Evolutionary conservation across 2,113 vertebrate genomes (phyloP).

Genomic region (Actenoides hombroni): DNA sequence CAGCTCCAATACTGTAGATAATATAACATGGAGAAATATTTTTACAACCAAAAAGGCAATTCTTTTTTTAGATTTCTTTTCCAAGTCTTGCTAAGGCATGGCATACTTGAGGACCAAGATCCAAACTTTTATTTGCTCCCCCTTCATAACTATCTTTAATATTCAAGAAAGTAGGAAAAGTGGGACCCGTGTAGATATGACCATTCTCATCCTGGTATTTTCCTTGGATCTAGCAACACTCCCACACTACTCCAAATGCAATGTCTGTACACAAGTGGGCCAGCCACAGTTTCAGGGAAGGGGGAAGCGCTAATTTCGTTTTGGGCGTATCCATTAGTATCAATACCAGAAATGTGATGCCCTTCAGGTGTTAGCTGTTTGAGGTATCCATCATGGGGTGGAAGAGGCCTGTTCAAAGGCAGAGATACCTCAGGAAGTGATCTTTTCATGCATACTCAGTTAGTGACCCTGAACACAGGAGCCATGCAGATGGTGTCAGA

Average conservation of each 20-base stretch:
- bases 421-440: slow-evolving; percentile 34
- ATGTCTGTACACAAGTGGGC: fast-evolving
- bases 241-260: background rate
- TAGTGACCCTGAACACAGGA: slow-evolving; percentile 56
- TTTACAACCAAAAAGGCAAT: background rate
- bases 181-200: fast-evolving
- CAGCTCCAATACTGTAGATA: background rate
- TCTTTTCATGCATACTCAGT: background rate
- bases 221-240: background rate
- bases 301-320: background rate
- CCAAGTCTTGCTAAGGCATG: background rate
- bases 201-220: background rate
- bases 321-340: background rate
- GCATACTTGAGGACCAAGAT: background rate
- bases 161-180: background rate
- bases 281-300: background rate
- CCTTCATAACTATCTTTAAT: background rate
- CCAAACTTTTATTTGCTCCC: background rate
- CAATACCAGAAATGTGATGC: fast-evolving
- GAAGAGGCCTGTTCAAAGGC: slow-evolving; percentile 17
- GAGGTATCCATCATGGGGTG: background rate
- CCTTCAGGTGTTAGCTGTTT: background rate
- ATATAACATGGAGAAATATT: background rate
- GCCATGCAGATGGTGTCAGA: background rate
- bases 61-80: background rate